Evolutionary conservation across 2,888 invertebrate genomes (phyloP).

Genomic region (Helobdella robusta): DNA sequence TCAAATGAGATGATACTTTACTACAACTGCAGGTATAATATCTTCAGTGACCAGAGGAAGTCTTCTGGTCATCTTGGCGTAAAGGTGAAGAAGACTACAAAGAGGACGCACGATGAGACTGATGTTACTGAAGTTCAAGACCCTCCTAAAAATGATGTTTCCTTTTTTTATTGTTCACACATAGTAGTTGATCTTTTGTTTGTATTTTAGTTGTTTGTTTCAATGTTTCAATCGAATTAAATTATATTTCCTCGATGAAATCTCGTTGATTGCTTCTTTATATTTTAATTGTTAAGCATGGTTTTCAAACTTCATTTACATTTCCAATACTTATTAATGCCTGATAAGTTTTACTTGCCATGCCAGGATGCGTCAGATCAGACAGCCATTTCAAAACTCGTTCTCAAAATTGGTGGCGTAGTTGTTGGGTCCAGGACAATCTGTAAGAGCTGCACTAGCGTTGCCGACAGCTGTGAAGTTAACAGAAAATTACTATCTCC

Average conservation of each 20-base stretch:
- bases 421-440: conserved; percentile 15
- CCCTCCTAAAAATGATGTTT: neutral
- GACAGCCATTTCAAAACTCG: conserved; percentile 17
- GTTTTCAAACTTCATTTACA: neutral
- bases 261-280: no score
- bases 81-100: conserved; percentile 21
- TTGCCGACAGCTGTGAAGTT: no score
- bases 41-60: neutral
- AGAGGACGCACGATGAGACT: conserved; percentile 6
- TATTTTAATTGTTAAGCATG: no score
- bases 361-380: neutral
- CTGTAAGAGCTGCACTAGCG: no score
- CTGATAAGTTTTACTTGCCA: no score
- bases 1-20: no score
- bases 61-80: neutral
- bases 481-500: no score
- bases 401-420: conserved; percentile 20
- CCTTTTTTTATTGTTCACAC: neutral
- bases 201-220: no score
- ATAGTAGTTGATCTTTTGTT: no score
- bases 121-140: neutral
- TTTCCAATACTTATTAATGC: no score
- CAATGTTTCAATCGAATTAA: neutral
- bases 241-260: no score
- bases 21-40: neutral